Base-by-base conservation (phyloP, 2,888 invertebrate species). In the Perdita meconis region DNA sequence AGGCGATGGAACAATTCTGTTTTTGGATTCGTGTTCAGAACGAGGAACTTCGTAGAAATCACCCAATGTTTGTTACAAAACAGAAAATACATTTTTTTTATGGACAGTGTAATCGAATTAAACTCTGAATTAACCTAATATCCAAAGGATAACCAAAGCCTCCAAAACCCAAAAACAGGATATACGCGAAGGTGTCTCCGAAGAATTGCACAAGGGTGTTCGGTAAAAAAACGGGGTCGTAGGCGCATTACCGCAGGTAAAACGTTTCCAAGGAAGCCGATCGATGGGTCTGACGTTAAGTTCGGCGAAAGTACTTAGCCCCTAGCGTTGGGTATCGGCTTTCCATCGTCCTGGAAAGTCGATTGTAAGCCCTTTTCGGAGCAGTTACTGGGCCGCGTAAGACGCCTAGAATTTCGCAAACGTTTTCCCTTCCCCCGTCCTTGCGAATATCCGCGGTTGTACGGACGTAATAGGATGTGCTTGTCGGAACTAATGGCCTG, bases 401-500 rank as follows among this genome's bases (percentile, higher is more conserved):
- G 30, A 30, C 24, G 38, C 6, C 34, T 16, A 53, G 60, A 34
- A 26, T 36, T 63, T 73, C 26, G 51, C 44, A 8, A 34, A 26
- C 34, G 53, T 44, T 51, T n/a, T n/a, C n/a, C n/a, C 47, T 51
- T 40, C 16, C 19, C 51, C 38, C 26, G 68, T 42, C 71, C 68
- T 59, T 44, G 42, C 44, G 70, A 59, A 51, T 67, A 63, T 66
- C 50, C 55, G 64, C 47, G 57, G 42, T 26, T 4, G 19, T 19
- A 73, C 60, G 22, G 60, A 44, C 53, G 53, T 78, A 75, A 79
- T 75, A 82, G 76, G 76, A 82, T 73, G 69, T 50, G 72, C 79
- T 82, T 76, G 79, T 67, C 67, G 64, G 64, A 70, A 65, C 82
- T 79, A 82, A 82, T 82, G 79, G 76, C 38, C 79, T 71, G 79